Evolutionary conservation across 2,797 vertebrate genomes (phyloP).

Genomic region (Thamnophis elegans): DNA sequence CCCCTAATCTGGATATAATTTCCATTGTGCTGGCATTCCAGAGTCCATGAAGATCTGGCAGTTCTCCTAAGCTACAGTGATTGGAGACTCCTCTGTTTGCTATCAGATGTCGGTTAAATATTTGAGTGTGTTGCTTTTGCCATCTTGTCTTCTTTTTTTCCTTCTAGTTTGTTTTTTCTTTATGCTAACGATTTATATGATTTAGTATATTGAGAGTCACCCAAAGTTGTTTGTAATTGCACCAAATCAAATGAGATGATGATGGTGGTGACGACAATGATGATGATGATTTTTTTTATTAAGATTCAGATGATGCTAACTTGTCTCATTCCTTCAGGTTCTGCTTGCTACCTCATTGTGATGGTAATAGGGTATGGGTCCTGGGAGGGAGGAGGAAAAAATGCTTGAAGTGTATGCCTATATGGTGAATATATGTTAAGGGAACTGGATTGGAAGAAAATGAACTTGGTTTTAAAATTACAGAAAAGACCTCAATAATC

Average conservation of each 20-base stretch:
- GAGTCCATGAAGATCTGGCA: background rate
- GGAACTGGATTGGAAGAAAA: background rate
- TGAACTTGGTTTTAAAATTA: background rate
- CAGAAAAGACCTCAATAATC: background rate
- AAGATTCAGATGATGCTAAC: background rate
- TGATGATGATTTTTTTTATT: background rate
- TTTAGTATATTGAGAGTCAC: background rate
- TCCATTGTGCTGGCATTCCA: background rate
- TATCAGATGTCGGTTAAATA: background rate
- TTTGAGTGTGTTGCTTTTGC: background rate
- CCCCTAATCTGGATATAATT: background rate
- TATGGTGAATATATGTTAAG: background rate
- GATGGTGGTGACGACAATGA: background rate
- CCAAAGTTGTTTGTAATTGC: background rate
- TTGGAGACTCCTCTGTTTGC: background rate
- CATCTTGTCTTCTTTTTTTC: background rate
- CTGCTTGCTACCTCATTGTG: background rate
- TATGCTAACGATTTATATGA: background rate
- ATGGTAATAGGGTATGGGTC: background rate
- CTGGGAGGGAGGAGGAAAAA: too few species aligned
- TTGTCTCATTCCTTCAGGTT: background rate
- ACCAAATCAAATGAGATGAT: background rate
- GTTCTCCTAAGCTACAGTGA: background rate
- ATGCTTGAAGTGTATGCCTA: background rate
- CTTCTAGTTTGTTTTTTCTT: background rate